Percentiles rank a stretch among this genome's conserved stretches.
Conservation (phyloP, 2,888 invertebrate species). For the Siphlonurus alternatus region DNA sequence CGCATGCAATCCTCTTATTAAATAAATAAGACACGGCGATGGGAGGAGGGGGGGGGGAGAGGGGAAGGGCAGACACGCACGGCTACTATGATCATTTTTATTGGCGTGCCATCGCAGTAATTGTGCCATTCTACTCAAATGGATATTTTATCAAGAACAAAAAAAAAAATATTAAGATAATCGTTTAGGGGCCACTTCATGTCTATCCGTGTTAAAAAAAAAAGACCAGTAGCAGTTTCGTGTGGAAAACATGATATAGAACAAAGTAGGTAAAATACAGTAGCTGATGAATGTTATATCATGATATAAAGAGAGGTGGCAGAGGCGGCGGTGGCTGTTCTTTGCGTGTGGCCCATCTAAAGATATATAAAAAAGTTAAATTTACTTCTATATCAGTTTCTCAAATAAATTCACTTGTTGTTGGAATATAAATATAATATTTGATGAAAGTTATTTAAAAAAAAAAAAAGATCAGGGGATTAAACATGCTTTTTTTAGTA, state of each 20-base stretch:
- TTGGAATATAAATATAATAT: too few species aligned
- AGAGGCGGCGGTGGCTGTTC: not conserved
- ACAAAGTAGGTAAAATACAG: not conserved
- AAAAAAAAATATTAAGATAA: not conserved
- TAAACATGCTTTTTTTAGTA: too few species aligned
- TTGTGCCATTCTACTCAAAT: not conserved
- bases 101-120: slow-evolving; percentile 3
- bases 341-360: not conserved
- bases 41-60: not conserved
- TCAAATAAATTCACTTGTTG: too few species aligned
- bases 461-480: too few species aligned
- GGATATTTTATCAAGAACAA: not conserved
- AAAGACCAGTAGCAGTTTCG: not conserved
- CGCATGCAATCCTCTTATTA: slow-evolving; percentile 2
- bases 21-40: not conserved
- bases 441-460: too few species aligned
- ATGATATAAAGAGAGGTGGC: too few species aligned
- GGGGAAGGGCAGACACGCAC: not conserved
- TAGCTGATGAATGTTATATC: too few species aligned
- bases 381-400: too few species aligned
- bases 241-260: not conserved
- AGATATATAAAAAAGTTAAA: too few species aligned
- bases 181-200: not conserved
- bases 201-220: too few species aligned
- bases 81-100: not conserved